Evolutionary conservation across 2,888 invertebrate genomes (phyloP), one percentile per base, ranked within the genome.

Genomic region (Acronicta psi): DNA sequence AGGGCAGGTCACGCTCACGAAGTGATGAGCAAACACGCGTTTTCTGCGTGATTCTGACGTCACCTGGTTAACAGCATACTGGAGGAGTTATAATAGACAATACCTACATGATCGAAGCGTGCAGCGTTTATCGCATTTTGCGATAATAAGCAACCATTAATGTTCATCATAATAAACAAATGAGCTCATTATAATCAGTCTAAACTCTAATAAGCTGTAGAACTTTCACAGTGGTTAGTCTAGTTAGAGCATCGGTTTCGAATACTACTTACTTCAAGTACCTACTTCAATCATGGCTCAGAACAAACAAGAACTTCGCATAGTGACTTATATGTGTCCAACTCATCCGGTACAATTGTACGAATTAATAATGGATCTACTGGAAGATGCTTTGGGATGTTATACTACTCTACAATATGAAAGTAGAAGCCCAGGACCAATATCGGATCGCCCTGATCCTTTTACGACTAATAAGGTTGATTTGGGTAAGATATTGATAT

Each of bases 291-390:
- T 77, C 74, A 93, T 93, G 93, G 83, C 90, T 36, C 72, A 76
- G 69, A 78, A 74, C 53, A 90, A 87, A 69, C 73, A 77, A 57
- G 91, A 93, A 68, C 81, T 96, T 55, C 93, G 95, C 11, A 80
- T 95, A 43, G 91, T 95, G 64, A 95, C 96, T 0, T 96, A 95
- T 79, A 94, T 96, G 94, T 95, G 95, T 69, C 96, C 96, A 13
- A 94, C 95, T 44, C 93, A 95, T 66, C 95, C 95, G 6, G 94
- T 96, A 40, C 95, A 95, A 76, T 81, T 95, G 42, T 96, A 95
- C 82, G 95, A 96, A 80, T 83, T 93, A 59, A 88, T 95, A 38
- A 75, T 95, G 79, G 91, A 95, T 52, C 89, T 95, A 59, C 79
- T 96, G 62, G 96, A 96, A 78, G 88, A 93, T 29, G 83, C 91